A percentile compares a stretch with the other conserved stretches of the same genome.
These are phyloP conservation scores for Orchesella cincta DNA, from an alignment of 1,140 invertebrate species.

Conservation along the genomic window DNA sequence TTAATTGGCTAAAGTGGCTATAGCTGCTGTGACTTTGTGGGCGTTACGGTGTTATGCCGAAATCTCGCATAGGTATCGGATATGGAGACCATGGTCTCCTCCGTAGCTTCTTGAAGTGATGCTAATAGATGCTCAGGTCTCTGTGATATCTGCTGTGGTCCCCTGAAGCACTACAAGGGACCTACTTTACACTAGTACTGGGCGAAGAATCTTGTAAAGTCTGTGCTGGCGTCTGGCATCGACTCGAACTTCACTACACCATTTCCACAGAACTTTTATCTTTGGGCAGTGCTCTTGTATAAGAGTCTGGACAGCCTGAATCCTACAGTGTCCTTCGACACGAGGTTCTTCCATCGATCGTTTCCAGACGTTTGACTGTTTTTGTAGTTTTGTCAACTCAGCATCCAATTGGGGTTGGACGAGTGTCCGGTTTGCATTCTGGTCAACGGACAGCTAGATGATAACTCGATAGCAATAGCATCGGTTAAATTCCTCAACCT, in stretches of 20 bases:
- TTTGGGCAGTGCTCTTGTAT: neutral
- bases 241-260: neutral
- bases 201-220: neutral
- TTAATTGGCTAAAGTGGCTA: constrained; percentile 31
- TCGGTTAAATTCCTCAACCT: neutral
- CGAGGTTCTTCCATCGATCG: neutral
- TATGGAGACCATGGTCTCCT: neutral
- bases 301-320: neutral
- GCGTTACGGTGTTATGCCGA: neutral
- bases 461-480: neutral
- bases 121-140: constrained; percentile 15
- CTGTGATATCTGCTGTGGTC: neutral
- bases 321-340: neutral
- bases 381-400: neutral
- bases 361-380: neutral
- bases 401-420: neutral
- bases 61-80: no score
- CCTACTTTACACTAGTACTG: neutral
- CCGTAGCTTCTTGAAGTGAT: neutral
- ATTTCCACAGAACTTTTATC: constrained; percentile 20
- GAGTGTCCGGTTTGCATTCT: neutral
- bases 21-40: neutral
- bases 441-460: constrained; percentile 23
- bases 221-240: neutral
- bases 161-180: neutral